Evolutionary conservation across 2,113 vertebrate species (phyloP).

Genomic region (Canis aureus): DNA sequence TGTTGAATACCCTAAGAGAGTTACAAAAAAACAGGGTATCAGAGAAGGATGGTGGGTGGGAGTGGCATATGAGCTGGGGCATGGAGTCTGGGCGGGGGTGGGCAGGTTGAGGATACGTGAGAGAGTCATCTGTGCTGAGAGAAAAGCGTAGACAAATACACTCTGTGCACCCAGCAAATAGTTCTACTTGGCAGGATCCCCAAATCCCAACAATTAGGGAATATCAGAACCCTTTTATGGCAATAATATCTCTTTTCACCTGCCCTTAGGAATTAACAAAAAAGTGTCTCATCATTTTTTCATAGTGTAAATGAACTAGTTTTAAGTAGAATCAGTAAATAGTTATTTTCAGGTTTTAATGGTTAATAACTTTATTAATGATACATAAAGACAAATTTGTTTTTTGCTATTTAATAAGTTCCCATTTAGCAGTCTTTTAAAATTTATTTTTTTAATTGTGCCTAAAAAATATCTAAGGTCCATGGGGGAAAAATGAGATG

Average conservation of each 20-base stretch:
- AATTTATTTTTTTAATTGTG: background rate
- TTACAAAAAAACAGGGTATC: background rate
- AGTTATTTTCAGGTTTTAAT: slow-evolving; percentile 9
- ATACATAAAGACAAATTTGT: background rate
- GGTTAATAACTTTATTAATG: background rate
- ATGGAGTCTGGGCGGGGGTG: background rate
- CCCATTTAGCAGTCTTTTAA: background rate
- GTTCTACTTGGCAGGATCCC: background rate
- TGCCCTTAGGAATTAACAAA: background rate
- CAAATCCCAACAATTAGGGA: background rate
- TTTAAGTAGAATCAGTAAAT: background rate
- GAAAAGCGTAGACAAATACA: background rate
- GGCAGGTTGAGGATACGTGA: background rate
- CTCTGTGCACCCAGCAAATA: background rate
- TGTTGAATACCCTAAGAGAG: background rate
- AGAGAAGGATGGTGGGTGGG: background rate
- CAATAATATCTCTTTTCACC: background rate
- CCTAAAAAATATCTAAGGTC: background rate
- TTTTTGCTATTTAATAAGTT: background rate
- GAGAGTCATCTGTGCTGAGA: background rate
- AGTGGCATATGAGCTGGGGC: background rate
- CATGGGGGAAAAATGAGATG: background rate
- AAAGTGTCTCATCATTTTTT: background rate
- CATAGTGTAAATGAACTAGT: background rate
- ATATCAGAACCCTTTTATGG: background rate